These are phyloP conservation scores for Poeciliopsis retropinna DNA, from an alignment of 2,113 vertebrate species.

Conservation along the genomic window DNA sequence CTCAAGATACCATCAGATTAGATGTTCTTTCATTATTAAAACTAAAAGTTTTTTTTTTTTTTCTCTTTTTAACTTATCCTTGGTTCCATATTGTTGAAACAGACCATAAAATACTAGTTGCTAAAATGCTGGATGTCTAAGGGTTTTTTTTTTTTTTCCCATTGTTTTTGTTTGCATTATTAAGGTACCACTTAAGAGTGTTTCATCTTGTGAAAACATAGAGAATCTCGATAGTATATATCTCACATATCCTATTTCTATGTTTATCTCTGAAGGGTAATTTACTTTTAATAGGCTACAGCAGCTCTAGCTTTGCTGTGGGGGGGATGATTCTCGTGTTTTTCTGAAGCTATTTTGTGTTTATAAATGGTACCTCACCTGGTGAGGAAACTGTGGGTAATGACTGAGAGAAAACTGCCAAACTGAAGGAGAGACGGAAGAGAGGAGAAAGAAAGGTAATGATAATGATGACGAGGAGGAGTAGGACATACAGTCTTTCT, in stretches of 20 bases:
- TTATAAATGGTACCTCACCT: conserved; percentile 59
- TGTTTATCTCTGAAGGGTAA: conserved; percentile 26
- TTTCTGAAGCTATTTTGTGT: conserved; percentile 51
- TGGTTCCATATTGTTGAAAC: conserved; percentile 23
- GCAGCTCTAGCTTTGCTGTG: conserved; percentile 42
- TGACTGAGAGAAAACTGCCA: conserved; percentile 39
- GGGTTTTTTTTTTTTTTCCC: conserved; percentile 33
- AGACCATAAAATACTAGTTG: conserved; percentile 26
- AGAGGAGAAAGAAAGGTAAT: conserved; percentile 29
- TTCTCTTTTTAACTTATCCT: conserved; percentile 16
- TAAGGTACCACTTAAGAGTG: conserved; percentile 35
- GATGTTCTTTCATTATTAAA: neutral
- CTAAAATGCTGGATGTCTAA: conserved; percentile 54
- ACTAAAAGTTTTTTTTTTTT: neutral
- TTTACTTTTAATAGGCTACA: conserved; percentile 58
- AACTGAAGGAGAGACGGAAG: conserved; percentile 21
- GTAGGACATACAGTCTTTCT: conserved; percentile 13
- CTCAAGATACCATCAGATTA: neutral
- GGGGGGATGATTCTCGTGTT: conserved; percentile 42
- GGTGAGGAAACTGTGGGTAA: conserved; percentile 54
- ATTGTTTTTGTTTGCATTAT: conserved; percentile 38
- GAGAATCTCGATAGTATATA: conserved; percentile 34
- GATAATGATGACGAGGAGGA: conserved; percentile 34
- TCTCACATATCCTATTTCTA: conserved; percentile 43
- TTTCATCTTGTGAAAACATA: conserved; percentile 37